phyloP scores from a whole-genome alignment of 2,888 invertebrate species.

The Spodoptera picta region DNA sequence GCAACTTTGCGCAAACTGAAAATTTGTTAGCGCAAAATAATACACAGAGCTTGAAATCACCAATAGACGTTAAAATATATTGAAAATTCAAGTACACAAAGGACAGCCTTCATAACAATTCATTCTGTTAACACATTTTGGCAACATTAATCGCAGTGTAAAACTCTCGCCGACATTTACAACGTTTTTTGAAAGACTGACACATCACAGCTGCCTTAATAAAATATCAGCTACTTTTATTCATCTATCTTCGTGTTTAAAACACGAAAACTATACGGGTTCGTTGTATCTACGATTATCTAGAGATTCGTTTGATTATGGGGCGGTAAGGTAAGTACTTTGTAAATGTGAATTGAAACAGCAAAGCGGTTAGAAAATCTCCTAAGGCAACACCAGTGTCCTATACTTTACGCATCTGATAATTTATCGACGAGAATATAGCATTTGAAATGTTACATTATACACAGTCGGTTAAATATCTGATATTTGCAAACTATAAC shows the following conservation, averaged over 20 bases:
- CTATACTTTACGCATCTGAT: too few species aligned
- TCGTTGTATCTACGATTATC: constrained; percentile 45
- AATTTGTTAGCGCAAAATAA: too few species aligned
- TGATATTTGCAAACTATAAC: too few species aligned
- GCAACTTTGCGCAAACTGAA: too few species aligned
- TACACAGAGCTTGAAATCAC: too few species aligned
- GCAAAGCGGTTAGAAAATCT: not conserved
- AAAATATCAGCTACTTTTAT: constrained; percentile 25
- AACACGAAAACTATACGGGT: constrained; percentile 39
- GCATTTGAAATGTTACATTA: too few species aligned
- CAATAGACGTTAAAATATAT: too few species aligned
- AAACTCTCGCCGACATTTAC: constrained; percentile 19
- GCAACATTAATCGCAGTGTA: constrained; percentile 20
- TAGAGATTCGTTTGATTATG: constrained; percentile 37
- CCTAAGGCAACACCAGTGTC: too few species aligned
- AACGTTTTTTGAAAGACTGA: constrained; percentile 56
- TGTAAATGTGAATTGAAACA: constrained; percentile 13
- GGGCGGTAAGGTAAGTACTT: constrained; percentile 30
- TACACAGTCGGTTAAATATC: too few species aligned
- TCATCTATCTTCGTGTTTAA: constrained; percentile 19
- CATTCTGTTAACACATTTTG: not conserved
- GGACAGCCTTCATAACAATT: not conserved
- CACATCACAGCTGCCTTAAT: constrained; percentile 51
- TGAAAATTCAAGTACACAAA: too few species aligned
- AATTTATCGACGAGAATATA: too few species aligned